Conservation (phyloP, 2,113 vertebrate species). For the Apodemus sylvaticus region DNA sequence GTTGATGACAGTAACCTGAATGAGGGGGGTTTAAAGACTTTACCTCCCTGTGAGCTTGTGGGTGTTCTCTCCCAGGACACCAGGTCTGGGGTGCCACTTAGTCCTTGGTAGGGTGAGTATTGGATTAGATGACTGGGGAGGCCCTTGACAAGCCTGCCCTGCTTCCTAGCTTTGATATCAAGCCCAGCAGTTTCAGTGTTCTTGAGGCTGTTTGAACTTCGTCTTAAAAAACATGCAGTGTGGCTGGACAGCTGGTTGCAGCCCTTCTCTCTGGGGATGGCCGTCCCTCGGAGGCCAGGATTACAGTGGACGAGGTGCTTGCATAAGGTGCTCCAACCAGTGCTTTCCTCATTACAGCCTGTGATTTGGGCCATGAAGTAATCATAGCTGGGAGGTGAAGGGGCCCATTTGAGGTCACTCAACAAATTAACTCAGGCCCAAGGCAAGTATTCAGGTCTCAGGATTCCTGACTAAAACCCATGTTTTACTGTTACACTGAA, state of each 20-base stretch:
- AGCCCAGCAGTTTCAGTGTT: background rate
- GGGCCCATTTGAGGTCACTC: background rate
- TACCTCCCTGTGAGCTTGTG: background rate
- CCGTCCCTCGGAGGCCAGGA: background rate
- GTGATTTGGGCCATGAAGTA: background rate
- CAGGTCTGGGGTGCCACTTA: too few relatives aligned
- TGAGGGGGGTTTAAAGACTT: background rate
- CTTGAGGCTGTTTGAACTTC: background rate
- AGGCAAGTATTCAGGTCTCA: background rate
- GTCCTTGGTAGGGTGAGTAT: background rate
- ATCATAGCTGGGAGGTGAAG: background rate
- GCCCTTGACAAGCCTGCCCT: background rate
- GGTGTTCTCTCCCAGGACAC: background rate
- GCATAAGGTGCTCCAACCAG: too few relatives aligned
- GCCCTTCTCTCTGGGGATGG: background rate
- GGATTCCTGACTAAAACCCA: background rate
- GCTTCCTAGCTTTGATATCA: background rate
- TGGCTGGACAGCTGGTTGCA: background rate
- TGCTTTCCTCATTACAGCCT: background rate
- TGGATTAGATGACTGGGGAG: background rate
- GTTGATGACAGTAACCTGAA: rapidly evolving
- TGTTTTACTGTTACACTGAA: rapidly evolving
- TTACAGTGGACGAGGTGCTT: background rate
- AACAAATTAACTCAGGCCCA: background rate
- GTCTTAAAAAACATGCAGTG: background rate